These are phyloP conservation scores for Drosophila antonietae DNA, from an alignment of 2,888 invertebrate species.

Conservation along the genomic window DNA sequence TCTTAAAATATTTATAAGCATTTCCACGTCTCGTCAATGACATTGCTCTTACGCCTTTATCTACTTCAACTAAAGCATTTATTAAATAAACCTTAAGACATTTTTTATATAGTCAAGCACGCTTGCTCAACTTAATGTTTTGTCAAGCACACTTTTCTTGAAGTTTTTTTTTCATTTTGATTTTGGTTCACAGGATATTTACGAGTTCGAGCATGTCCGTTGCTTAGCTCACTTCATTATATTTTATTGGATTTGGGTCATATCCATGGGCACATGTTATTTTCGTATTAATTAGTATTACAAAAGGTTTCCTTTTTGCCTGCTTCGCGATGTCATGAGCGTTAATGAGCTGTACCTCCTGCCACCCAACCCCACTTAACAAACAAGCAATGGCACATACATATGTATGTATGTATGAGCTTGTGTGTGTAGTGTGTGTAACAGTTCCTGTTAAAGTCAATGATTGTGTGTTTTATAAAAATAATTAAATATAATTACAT, in stretches of 20 bases:
- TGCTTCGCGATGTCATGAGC: slow-evolving; percentile 55
- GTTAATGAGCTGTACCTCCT: slow-evolving; percentile 61
- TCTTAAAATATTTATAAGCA: no score
- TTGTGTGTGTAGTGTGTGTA: not conserved
- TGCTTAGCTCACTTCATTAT: not conserved
- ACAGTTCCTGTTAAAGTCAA: slow-evolving; percentile 39
- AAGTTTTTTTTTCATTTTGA: not conserved
- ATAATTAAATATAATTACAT: slow-evolving; percentile 72
- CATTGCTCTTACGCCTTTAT: no score
- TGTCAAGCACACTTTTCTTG: not conserved
- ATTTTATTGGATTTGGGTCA: slow-evolving; percentile 61
- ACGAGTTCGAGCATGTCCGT: not conserved
- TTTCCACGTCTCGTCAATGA: no score
- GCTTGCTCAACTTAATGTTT: no score
- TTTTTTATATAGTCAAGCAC: no score
- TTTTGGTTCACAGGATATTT: slow-evolving; percentile 5
- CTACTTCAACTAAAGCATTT: no score
- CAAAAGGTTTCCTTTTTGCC: slow-evolving; percentile 61
- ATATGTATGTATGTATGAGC: not conserved
- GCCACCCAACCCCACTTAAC: slow-evolving; percentile 1
- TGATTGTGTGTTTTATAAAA: slow-evolving; percentile 45
- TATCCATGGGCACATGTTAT: slow-evolving; percentile 49
- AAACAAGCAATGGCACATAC: not conserved
- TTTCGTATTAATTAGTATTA: slow-evolving; percentile 75
- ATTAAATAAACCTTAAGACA: no score